phyloP scores from a whole-genome alignment of 1,140 invertebrate genomes.

The Rhagoletis zephyria region DNA sequence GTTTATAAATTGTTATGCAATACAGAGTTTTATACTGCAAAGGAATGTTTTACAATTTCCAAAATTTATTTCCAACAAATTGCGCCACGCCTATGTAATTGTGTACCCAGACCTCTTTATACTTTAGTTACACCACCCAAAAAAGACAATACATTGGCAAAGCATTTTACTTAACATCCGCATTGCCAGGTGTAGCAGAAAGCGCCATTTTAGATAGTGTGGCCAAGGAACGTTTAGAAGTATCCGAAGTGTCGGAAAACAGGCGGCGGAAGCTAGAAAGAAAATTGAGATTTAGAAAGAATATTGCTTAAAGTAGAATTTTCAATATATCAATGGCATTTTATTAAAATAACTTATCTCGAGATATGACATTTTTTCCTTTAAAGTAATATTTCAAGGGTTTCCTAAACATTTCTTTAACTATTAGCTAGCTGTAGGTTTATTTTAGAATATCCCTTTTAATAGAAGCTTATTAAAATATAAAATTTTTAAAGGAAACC shows the following conservation, averaged over 20 bases:
- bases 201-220: constrained; percentile 82
- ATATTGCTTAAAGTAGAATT: background rate
- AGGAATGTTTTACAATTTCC: constrained; percentile 2
- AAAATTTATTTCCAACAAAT: background rate
- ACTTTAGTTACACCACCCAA: background rate
- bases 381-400: no score
- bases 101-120: background rate
- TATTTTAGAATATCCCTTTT: no score
- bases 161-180: constrained; percentile 57
- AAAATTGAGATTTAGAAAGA: background rate
- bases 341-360: no score
- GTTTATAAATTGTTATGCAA: background rate
- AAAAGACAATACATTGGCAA: background rate
- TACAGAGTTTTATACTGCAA: background rate
- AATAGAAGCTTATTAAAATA: no score
- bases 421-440: no score
- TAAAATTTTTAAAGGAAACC: no score
- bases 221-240: constrained; percentile 80
- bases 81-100: background rate
- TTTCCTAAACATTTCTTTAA: no score
- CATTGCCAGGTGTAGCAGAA: constrained; percentile 73
- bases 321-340: no score
- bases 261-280: constrained; percentile 79
- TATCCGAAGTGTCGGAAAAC: constrained; percentile 80
- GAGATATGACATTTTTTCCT: no score